These are phyloP conservation scores for Aphidius colemani DNA, from an alignment of 2,888 invertebrate species.

Conservation along the genomic window DNA sequence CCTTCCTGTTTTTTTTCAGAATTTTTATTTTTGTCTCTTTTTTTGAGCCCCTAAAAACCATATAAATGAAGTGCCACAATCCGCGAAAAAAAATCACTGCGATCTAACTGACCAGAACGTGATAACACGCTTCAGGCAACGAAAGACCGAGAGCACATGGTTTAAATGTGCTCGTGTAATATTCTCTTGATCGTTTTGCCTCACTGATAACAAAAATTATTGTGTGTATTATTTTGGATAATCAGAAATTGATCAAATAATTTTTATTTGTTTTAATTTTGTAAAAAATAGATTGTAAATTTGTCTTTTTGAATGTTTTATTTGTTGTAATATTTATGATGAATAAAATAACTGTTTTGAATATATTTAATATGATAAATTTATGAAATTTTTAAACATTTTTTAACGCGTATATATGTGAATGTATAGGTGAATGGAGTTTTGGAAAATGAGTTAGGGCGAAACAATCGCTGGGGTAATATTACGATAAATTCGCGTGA, in stretches of 20 bases:
- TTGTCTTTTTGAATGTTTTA: too few relatives aligned
- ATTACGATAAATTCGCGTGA: constrained; percentile 57
- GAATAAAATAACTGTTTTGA: too few relatives aligned
- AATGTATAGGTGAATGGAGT: too few relatives aligned
- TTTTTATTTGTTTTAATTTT: not conserved
- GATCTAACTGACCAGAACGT: constrained; percentile 1
- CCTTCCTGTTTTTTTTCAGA: too few relatives aligned
- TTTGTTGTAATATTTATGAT: too few relatives aligned
- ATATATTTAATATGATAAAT: too few relatives aligned
- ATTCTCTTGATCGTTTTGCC: not conserved
- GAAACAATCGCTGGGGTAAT: constrained; percentile 54
- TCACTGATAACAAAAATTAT: constrained; percentile 10
- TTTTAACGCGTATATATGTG: too few relatives aligned
- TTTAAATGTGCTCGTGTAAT: not conserved
- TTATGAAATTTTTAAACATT: too few relatives aligned
- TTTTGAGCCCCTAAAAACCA: not conserved
- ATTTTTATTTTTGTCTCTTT: too few relatives aligned
- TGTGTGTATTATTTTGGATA: not conserved
- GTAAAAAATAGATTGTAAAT: not conserved
- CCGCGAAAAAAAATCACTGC: constrained; percentile 1
- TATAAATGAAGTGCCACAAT: constrained; percentile 17
- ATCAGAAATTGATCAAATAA: constrained; percentile 1
- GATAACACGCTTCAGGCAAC: constrained; percentile 2
- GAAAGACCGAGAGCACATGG: too few relatives aligned
- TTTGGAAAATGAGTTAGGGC: constrained; percentile 41